Evolutionary conservation across 2,797 vertebrate species (phyloP), one percentile per base, ranked within the genome.

Genomic region (Sitta carolinensis): DNA sequence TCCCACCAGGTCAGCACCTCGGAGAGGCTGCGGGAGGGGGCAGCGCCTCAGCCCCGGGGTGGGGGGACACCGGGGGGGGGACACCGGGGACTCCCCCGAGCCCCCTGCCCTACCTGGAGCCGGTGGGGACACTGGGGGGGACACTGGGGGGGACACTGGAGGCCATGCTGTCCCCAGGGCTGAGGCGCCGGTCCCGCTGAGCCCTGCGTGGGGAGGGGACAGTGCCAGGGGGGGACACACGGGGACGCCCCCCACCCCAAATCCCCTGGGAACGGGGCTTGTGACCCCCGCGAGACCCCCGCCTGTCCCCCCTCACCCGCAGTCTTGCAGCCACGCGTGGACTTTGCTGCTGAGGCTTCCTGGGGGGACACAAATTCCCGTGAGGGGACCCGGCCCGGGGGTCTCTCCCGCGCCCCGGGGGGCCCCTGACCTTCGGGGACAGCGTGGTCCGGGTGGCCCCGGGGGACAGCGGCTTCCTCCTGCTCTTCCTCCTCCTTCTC

Each of bases 71-170:
- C 55, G n/a, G 14, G 34, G 34, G n/a, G n/a, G n/a, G n/a, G n/a
- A n/a, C n/a, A n/a, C n/a, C n/a, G n/a, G n/a, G n/a, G n/a, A n/a
- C n/a, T n/a, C n/a, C n/a, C n/a, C n/a, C n/a, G n/a, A n/a, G n/a
- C n/a, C n/a, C n/a, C n/a, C n/a, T n/a, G n/a, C n/a, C n/a, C 93
- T 94, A 99, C 99, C 98, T 98, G 93, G 98, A 98, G 86, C 96
- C 97, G 15, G 89, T 97, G 84, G 98, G 87, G 61, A 43, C 61
- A 23, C 7, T 2, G 30, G 29, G 26, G 51, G 38, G 38, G 75
- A 64, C 74, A 45, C 5, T 11, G 50, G 16, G 26, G 21, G 48
- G 25, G 48, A 50, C 48, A 50, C 25, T 16, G 47, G 23, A 48
- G 23, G 13, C 22, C 47, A 47, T 19, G 12, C 42, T 42, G 42